phyloP scores from a whole-genome alignment of 2,113 vertebrate genomes.

The Tyto alba region DNA sequence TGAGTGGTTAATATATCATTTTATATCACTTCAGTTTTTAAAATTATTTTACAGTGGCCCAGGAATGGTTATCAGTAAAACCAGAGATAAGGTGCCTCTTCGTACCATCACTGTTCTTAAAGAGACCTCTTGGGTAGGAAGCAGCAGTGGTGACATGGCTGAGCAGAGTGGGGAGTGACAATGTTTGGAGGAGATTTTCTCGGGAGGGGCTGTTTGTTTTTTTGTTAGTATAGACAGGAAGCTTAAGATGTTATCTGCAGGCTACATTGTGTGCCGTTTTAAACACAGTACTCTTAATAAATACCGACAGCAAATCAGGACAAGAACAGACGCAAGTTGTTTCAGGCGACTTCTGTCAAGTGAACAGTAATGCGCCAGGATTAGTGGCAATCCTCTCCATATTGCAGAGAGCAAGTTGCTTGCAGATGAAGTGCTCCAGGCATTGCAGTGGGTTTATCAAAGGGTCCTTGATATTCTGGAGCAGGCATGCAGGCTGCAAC shows the following conservation, averaged over 20 bases:
- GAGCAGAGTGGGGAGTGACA: not conserved
- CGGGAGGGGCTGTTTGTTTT: not conserved
- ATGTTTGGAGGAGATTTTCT: slow-evolving; percentile 1
- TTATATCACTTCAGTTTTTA: not conserved
- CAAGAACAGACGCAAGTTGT: slow-evolving; percentile 67
- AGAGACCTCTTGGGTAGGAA: not conserved
- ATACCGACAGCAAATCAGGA: slow-evolving; percentile 67
- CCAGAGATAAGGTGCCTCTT: not conserved
- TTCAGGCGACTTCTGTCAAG: slow-evolving; percentile 71
- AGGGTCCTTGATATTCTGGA: slow-evolving; percentile 57
- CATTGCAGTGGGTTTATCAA: slow-evolving; percentile 55
- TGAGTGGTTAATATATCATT: not conserved
- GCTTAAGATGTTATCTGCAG: slow-evolving; percentile 64
- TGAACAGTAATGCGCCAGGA: slow-evolving; percentile 64
- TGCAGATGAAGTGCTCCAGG: slow-evolving; percentile 62
- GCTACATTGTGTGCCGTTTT: slow-evolving; percentile 62
- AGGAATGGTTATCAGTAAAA: not conserved
- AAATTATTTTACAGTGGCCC: not conserved
- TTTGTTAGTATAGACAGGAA: slow-evolving; percentile 33
- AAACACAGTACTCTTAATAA: slow-evolving; percentile 67
- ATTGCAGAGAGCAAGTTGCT: slow-evolving; percentile 59
- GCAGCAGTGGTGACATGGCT: not conserved
- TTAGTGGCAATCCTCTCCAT: slow-evolving; percentile 69
- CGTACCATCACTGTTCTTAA: not conserved
- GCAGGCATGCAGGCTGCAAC: not conserved